These are phyloP conservation scores for Drosophila neonasuta DNA, from an alignment of 2,888 invertebrate genomes.

Conservation along the genomic window DNA sequence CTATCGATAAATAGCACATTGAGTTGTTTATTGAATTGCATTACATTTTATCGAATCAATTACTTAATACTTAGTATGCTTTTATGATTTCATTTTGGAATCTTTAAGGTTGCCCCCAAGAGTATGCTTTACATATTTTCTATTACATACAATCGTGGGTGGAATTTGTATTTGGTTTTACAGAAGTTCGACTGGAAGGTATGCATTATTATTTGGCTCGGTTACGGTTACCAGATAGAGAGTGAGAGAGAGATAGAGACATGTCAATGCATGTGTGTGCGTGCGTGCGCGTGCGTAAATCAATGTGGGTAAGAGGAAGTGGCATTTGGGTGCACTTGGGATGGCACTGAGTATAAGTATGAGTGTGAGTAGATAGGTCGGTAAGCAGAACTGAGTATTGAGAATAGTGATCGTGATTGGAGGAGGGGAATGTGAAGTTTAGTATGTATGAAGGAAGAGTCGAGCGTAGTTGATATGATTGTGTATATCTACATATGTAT, in stretches of 20 bases:
- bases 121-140: conserved; percentile 1
- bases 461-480: not conserved
- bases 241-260: too few relatives aligned
- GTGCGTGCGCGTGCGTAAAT: conserved; percentile 5
- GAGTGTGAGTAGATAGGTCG: not conserved
- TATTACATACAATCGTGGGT: not conserved
- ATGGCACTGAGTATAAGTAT: not conserved
- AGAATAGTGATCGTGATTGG: conserved; percentile 2
- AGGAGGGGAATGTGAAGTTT: not conserved
- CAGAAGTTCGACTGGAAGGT: conserved; percentile 1
- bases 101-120: not conserved
- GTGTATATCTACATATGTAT: not conserved
- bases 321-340: conserved; percentile 7
- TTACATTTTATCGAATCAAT: too few relatives aligned
- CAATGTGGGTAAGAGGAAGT: conserved; percentile 5
- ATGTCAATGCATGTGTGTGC: conserved; percentile 19
- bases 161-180: not conserved
- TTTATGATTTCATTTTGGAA: too few relatives aligned
- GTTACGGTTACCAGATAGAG: not conserved
- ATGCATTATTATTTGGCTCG: not conserved
- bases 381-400: not conserved
- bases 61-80: too few relatives aligned
- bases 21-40: too few relatives aligned
- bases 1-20: too few relatives aligned
- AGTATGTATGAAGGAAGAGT: not conserved